These are phyloP conservation scores for Vulpes vulpes DNA, from an alignment of 2,113 vertebrate species.

Conservation along the genomic window DNA sequence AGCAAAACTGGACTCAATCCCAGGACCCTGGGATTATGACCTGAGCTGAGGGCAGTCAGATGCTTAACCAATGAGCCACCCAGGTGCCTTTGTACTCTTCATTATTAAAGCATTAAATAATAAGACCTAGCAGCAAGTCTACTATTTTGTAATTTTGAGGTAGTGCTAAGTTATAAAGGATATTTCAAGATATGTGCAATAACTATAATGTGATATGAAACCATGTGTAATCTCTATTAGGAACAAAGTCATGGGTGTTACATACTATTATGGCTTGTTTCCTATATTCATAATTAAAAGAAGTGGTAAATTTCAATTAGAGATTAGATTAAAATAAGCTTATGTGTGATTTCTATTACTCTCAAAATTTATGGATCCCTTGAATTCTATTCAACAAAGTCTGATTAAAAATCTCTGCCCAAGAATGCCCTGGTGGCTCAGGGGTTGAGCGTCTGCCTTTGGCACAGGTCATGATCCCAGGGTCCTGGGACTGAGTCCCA, in stretches of 20 bases:
- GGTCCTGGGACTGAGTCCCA: too few species aligned
- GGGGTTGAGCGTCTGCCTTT: too few species aligned
- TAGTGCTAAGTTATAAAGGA: background rate
- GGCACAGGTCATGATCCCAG: too few species aligned
- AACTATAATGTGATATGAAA: background rate
- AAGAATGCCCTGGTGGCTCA: too few species aligned
- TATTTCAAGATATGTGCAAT: background rate
- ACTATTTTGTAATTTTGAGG: background rate
- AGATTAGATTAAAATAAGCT: background rate
- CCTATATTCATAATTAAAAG: background rate
- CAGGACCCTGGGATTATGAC: background rate
- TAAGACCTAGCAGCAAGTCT: background rate
- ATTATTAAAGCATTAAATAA: background rate
- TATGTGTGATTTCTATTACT: background rate
- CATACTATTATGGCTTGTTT: background rate
- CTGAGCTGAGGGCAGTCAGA: background rate
- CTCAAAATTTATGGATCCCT: background rate
- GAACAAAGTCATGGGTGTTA: background rate
- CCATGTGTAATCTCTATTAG: background rate
- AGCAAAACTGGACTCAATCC: background rate
- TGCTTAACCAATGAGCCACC: background rate
- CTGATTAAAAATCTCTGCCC: background rate
- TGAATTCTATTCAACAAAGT: slow-evolving; percentile 8
- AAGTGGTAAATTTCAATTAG: background rate
- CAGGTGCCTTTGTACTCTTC: background rate